phyloP scores from a whole-genome alignment of 2,888 invertebrate genomes.

The Dynastes hyllus region DNA sequence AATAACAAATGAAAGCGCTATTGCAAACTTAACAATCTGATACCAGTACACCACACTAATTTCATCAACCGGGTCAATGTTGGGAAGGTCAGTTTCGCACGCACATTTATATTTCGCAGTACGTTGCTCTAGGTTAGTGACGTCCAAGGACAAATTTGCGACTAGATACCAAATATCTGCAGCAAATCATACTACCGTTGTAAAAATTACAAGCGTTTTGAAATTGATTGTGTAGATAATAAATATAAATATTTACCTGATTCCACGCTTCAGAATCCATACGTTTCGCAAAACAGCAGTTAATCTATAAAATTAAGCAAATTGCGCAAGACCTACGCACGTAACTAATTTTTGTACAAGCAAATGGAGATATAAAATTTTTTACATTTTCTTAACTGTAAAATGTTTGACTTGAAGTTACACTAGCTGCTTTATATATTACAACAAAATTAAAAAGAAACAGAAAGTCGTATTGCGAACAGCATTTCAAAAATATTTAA shows the following conservation, averaged over 20 bases:
- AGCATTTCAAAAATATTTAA: too few species aligned
- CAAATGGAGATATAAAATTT: too few species aligned
- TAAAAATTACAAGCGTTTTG: conserved; percentile 27
- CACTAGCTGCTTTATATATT: too few species aligned
- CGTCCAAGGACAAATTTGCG: conserved; percentile 37
- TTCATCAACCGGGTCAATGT: conserved; percentile 45
- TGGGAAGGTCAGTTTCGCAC: conserved; percentile 45
- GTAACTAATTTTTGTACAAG: too few species aligned
- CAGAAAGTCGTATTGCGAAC: too few species aligned
- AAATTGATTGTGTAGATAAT: conserved; percentile 30
- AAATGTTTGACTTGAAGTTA: too few species aligned
- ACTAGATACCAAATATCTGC: conserved; percentile 34
- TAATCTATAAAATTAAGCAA: too few species aligned
- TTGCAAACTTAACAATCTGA: conserved; percentile 39
- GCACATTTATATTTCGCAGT: conserved; percentile 46
- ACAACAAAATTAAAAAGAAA: too few species aligned
- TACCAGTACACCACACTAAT: conserved; percentile 28
- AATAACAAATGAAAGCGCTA: conserved; percentile 34
- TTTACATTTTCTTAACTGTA: too few species aligned
- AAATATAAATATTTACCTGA: conserved; percentile 32
- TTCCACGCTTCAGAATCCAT: not conserved
- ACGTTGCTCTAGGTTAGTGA: conserved; percentile 39
- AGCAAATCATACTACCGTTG: not conserved
- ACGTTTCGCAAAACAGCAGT: not conserved
- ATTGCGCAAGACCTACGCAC: too few species aligned